A percentile compares a stretch with the other conserved stretches of the same genome.
Conservation (phyloP, 2,113 vertebrate species). For the Chaetura pelagica region DNA sequence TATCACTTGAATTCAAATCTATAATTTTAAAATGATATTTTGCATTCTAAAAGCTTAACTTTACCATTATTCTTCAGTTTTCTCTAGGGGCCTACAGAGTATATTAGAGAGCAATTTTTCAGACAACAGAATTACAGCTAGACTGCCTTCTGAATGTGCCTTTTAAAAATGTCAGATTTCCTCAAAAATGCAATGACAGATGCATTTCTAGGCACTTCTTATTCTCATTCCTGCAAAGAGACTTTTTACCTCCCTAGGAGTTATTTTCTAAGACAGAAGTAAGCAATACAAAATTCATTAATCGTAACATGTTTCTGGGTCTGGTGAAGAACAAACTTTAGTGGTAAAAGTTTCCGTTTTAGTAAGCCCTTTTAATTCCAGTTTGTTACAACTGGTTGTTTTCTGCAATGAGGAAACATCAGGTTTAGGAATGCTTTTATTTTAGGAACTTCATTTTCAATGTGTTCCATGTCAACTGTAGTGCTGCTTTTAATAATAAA, state of each 20-base stretch:
- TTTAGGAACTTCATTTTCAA: neutral
- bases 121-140: neutral
- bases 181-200: neutral
- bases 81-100: neutral
- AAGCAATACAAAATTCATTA: neutral
- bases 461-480: neutral
- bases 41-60: neutral
- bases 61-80: neutral
- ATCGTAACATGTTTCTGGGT: neutral
- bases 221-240: neutral
- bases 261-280: neutral
- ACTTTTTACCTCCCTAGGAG: neutral
- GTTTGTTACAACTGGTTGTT: neutral
- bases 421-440: neutral
- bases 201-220: neutral
- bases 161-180: neutral
- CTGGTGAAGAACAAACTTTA: neutral
- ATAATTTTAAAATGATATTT: neutral
- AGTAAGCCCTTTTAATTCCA: neutral
- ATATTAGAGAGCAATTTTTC: neutral
- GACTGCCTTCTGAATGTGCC: neutral
- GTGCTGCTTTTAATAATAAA: neutral
- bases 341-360: neutral
- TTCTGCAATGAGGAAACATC: neutral
- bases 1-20: neutral